A percentile compares a stretch with the other conserved stretches of the same genome.
These are phyloP conservation scores for Harlomillsia oculata DNA, from an alignment of 1,140 invertebrate genomes.

Conservation along the genomic window DNA sequence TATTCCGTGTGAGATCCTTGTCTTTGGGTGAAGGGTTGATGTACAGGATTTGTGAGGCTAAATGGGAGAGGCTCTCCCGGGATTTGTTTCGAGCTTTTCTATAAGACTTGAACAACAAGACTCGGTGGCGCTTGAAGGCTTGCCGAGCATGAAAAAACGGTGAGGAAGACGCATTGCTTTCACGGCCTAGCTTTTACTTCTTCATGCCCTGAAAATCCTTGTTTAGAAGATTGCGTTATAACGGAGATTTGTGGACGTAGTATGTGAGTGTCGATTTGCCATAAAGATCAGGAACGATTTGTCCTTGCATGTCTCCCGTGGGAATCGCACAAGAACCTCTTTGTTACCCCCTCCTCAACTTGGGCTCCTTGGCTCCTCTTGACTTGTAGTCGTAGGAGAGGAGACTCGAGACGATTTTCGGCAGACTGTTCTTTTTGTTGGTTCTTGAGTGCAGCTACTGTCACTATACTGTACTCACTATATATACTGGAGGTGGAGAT, in stretches of 20 bases:
- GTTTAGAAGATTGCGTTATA: conserved; percentile 35
- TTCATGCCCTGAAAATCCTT: conserved; percentile 9
- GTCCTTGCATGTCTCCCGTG: conserved; percentile 29
- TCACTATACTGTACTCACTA: too few relatives aligned
- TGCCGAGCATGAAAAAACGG: too few relatives aligned
- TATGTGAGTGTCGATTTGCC: conserved; percentile 33
- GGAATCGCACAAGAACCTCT: conserved; percentile 28
- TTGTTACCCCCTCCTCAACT: conserved; percentile 20
- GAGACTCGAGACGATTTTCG: conserved; percentile 9
- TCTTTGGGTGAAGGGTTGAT: conserved; percentile 20
- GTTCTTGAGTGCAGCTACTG: background rate
- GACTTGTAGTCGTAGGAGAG: conserved; percentile 6
- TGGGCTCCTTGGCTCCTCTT: conserved; percentile 14
- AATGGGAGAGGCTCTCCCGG: conserved; percentile 24
- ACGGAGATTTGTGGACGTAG: conserved; percentile 35
- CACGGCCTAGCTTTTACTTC: background rate
- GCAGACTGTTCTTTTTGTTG: conserved; percentile 10
- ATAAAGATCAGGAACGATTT: conserved; percentile 36
- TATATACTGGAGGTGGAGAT: too few relatives aligned
- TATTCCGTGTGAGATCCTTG: conserved; percentile 9
- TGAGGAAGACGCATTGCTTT: background rate
- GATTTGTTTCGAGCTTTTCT: conserved; percentile 21
- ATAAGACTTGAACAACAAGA: too few relatives aligned
- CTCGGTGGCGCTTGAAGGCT: too few relatives aligned
- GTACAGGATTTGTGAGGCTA: conserved; percentile 18